Base-by-base conservation (phyloP, 2,888 invertebrate species). In the Ochropacha duplaris region DNA sequence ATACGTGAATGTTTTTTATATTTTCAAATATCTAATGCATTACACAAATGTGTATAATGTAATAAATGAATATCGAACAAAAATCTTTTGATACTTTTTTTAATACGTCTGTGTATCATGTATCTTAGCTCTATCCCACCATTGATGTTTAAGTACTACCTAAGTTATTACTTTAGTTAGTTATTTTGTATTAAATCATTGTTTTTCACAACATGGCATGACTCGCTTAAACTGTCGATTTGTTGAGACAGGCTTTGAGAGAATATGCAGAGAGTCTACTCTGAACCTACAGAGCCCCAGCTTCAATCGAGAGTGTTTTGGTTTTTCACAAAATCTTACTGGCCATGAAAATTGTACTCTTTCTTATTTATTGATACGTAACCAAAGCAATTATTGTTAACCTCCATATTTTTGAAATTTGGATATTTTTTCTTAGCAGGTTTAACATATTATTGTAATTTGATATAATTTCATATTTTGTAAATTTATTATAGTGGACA, bases 321-420 rank as follows among this genome's bases (percentile, higher is more conserved):
- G n/a, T 14, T 9, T 44, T 44, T 56, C 36, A 54, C 54, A 50
- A 57, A 57, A 39, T 61, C 34, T 58, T 36, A 22, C 56, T 65
- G 58, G 58, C 56, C 59, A 36, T 55, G 26, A 36, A 36, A n/a
- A 19, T 63, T 62, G 64, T 64, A 58, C 60, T 58, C 67, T 56
- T 55, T 55, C 50, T 62, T 65, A 57, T 57, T 49, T 58, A 57
- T 50, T 61, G 28, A 62, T 78, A 70, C 68, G 76, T 80, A 80
- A 84, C 87, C 87, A 87, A 87, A 87, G 87, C 78, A 76, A 74
- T 77, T 78, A 81, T 72, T 80, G 73, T 82, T 81, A 81, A 82
- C 76, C 78, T 86, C 84, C 84, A 84, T 86, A 78, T 81, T 79
- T 76, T 74, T 72, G 57, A 72, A 75, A 75, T 74, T 79, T 73